phyloP scores from a whole-genome alignment of 92 coral and sea anemone species.

The Anthopleura xanthogrammica region DNA sequence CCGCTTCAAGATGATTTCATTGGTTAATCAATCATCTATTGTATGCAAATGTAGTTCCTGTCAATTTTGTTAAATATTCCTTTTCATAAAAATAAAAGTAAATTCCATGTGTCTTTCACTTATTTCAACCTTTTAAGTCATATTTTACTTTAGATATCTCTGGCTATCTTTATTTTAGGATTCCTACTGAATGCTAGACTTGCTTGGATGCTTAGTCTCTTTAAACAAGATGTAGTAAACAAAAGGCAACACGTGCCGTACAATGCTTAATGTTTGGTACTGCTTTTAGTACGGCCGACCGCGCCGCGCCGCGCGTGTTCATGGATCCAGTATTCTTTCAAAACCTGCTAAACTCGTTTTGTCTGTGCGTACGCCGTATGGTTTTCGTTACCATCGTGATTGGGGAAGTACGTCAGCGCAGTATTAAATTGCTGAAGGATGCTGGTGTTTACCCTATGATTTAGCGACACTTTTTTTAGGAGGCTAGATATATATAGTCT shows the following conservation, averaged over 20 bases:
- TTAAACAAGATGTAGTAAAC: not conserved
- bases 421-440: not conserved
- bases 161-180: not conserved
- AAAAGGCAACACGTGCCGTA: conserved; percentile 27
- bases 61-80: not conserved
- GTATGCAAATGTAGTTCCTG: conserved; percentile 24
- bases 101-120: not conserved
- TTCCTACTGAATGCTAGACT: not conserved
- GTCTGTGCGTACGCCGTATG: not conserved
- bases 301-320: not conserved
- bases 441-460: not conserved
- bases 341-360: not conserved
- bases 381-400: not conserved
- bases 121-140: not conserved
- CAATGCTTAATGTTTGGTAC: not conserved
- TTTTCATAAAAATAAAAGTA: not conserved
- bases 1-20: conserved; percentile 24
- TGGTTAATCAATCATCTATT: conserved; percentile 37
- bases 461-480: not conserved
- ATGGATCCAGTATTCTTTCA: not conserved
- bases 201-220: not conserved
- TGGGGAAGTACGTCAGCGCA: not conserved
- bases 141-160: not conserved
- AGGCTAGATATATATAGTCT: not conserved
- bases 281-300: conserved; percentile 8